Evolutionary conservation across 2,888 invertebrate genomes (phyloP), one percentile per base, ranked within the genome.

Genomic region (Pterostichus niger): DNA sequence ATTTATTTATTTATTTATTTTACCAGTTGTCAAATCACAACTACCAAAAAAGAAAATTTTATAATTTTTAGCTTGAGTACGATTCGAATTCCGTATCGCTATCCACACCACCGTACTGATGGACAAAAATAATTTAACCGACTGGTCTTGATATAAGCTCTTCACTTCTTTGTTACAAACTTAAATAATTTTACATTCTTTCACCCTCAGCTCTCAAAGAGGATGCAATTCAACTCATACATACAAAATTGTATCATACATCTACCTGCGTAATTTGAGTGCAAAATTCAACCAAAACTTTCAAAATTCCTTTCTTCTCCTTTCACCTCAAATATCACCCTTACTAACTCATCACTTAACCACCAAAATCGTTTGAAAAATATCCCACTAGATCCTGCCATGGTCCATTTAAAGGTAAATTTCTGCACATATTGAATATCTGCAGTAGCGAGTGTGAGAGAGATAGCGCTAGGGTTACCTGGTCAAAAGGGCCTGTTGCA

Each of bases 341-440:
- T 71, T 71, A 71, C 7, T 0, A 7, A 17, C 15, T 52, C 68
- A 71, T 17, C 7, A 9, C 17, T n/a, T 49, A 75, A 52, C 33
- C 31, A 9, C 9, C 40, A 71, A 13, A 49, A 24, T 75, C 75
- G 24, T 13, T 17, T 59, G 24, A 1, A 17, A 59, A 6, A 59
- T 59, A 31, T 24, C 4, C 46, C 73, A 11, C 13, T 24, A 40
- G 6, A 9, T 40, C 44, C 15, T 10, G 9, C 33, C 49, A 31
- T 49, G 49, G 75, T 52, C 52, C 52, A 75, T 52, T 75, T 49
- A 52, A 52, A 75, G 75, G 75, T 52, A 75, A 52, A 75, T 52
- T 2, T 75, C 75, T 52, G 75, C 49, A 75, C 49, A 75, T 75
- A 75, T 75, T n/a, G 75, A 75, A 75, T 75, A 75, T 75, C 73